Conservation (phyloP, 2,888 invertebrate genomes). For the Synanthedon myopaeformis region DNA sequence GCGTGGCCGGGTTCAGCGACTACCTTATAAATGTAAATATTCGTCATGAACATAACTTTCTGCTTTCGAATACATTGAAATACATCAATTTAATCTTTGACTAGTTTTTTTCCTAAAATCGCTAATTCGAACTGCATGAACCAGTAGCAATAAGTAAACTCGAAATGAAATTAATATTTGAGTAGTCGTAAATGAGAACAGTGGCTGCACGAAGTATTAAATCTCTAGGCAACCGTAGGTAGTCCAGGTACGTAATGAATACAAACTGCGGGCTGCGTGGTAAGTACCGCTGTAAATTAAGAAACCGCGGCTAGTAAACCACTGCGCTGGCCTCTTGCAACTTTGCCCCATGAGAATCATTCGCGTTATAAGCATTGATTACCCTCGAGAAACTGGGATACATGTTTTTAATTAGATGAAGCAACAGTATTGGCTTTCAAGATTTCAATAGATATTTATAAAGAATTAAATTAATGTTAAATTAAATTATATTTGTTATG, state of each 20-base stretch:
- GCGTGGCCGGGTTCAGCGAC: too few species aligned
- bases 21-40: too few species aligned
- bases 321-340: neutral
- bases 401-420: neutral
- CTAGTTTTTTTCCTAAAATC: too few species aligned
- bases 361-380: neutral
- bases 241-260: slow-evolving; percentile 61
- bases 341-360: neutral
- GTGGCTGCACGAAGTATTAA: slow-evolving; percentile 46
- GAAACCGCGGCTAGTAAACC: slow-evolving; percentile 24
- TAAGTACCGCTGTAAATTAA: slow-evolving; percentile 60
- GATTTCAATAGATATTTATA: too few species aligned
- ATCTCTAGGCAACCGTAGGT: slow-evolving; percentile 31
- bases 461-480: too few species aligned
- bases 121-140: too few species aligned
- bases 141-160: slow-evolving; percentile 1
- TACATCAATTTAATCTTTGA: too few species aligned
- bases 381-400: neutral
- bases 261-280: slow-evolving; percentile 60
- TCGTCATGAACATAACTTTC: too few species aligned
- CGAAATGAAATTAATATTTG: slow-evolving; percentile 39
- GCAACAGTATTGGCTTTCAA: too few species aligned
- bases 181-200: slow-evolving; percentile 43
- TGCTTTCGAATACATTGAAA: too few species aligned
- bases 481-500: too few species aligned